phyloP scores from a whole-genome alignment of 2,113 vertebrate species.

The Phaetusa simplex region DNA sequence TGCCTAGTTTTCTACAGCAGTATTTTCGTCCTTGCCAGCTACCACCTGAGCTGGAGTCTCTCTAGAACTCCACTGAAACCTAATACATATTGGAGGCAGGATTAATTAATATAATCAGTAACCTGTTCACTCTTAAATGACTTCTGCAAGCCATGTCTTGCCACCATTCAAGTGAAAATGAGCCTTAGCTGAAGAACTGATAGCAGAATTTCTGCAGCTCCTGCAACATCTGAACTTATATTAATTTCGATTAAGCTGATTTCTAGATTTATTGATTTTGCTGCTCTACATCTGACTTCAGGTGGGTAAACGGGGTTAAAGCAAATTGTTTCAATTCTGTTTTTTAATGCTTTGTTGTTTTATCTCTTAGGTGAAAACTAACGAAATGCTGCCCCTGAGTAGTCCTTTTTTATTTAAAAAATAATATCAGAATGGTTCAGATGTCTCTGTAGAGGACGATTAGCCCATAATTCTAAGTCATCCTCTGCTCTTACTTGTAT shows the following conservation, averaged over 20 bases:
- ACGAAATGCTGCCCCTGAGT: background rate
- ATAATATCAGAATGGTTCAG: background rate
- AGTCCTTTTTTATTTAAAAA: background rate
- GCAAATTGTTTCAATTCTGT: background rate
- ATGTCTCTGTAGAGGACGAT: background rate
- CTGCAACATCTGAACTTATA: background rate
- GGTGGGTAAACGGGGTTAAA: background rate
- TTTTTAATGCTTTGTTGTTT: background rate
- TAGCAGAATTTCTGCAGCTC: background rate
- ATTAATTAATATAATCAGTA: constrained; percentile 23
- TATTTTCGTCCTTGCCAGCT: background rate
- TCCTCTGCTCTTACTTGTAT: background rate
- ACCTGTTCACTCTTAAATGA: background rate
- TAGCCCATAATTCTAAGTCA: background rate
- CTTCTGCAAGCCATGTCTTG: background rate
- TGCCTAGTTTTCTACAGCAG: background rate
- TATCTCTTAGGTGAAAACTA: background rate
- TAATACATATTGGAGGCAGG: background rate
- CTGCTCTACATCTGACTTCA: background rate
- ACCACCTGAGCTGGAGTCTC: background rate
- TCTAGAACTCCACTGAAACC: background rate
- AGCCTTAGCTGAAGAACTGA: background rate
- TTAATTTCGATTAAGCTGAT: background rate
- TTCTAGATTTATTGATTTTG: background rate
- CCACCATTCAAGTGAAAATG: background rate